Evolutionary conservation across 2,113 vertebrate genomes (phyloP).

Genomic region (Dasyurus viverrinus): DNA sequence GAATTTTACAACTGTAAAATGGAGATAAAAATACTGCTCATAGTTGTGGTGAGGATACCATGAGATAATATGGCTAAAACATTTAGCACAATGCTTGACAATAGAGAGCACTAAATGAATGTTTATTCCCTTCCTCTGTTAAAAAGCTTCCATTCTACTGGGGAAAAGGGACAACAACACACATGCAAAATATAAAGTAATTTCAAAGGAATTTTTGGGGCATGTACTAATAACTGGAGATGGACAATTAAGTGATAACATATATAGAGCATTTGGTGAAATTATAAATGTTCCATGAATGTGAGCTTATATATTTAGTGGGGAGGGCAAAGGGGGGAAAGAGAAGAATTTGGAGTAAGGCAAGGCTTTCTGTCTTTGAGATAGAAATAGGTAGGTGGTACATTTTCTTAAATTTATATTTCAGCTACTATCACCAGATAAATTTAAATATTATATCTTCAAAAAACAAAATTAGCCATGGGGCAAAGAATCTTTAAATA

Average conservation of each 20-base stretch:
- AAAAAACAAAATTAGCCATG: neutral
- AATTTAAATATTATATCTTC: neutral
- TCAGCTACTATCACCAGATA: neutral
- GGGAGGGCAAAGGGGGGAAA: too few relatives aligned
- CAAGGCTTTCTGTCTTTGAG: neutral
- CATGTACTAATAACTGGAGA: neutral
- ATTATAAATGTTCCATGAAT: neutral
- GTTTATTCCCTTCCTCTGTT: neutral
- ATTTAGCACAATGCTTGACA: neutral
- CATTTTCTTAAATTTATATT: neutral
- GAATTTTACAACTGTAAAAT: neutral
- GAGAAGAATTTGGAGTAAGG: neutral
- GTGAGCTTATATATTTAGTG: neutral
- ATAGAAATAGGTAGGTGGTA: too few relatives aligned
- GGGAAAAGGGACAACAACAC: neutral
- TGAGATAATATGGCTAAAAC: neutral
- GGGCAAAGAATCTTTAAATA: slow-evolving; percentile 28
- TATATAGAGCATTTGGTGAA: neutral
- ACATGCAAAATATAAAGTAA: neutral
- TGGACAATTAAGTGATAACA: neutral
- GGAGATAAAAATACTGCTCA: neutral
- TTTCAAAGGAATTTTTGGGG: neutral
- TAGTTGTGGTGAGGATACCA: neutral
- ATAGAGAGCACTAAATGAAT: neutral
- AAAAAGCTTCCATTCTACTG: neutral